phyloP scores from a whole-genome alignment of 2,888 invertebrate genomes.

The Caenorhabditis imperialis region DNA sequence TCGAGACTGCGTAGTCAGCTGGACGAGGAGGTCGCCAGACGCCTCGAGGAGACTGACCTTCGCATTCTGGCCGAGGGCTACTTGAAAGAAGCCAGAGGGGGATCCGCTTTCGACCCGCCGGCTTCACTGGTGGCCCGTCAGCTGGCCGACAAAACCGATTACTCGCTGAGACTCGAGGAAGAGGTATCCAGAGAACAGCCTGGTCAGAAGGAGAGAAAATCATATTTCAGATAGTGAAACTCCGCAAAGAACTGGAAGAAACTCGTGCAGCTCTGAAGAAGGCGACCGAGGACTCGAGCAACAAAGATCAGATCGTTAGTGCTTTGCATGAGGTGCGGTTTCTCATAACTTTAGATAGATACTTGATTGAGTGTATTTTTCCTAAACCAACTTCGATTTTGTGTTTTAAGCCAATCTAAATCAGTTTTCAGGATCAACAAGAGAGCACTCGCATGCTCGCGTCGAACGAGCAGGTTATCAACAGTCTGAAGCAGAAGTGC shows the following conservation, averaged over 20 bases:
- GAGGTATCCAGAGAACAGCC: no score
- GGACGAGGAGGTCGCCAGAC: conserved; percentile 51
- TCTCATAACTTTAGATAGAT: background rate
- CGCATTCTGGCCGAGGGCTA: conserved; percentile 38
- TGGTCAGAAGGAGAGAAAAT: no score
- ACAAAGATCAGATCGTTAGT: conserved; percentile 50
- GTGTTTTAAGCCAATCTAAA: background rate
- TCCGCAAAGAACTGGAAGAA: conserved; percentile 28
- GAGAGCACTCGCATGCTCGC: conserved; percentile 58
- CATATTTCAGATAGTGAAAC: conserved; percentile 11
- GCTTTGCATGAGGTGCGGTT: conserved; percentile 55
- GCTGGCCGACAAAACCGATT: conserved; percentile 36
- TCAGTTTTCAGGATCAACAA: conserved; percentile 53
- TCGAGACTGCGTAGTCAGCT: conserved; percentile 41
- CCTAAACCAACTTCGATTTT: background rate
- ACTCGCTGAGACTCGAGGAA: conserved; percentile 30
- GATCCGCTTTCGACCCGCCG: conserved; percentile 26
- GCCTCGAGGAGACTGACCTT: conserved; percentile 39
- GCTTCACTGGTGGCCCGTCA: conserved; percentile 30
- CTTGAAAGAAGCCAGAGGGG: conserved; percentile 17
- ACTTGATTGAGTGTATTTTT: no score
- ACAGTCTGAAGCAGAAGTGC: conserved; percentile 43
- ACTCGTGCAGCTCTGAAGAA: conserved; percentile 12
- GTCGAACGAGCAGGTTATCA: conserved; percentile 36
- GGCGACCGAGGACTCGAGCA: conserved; percentile 40